Evolutionary conservation across 2,113 vertebrate species (phyloP), one percentile per base, ranked within the genome.

Genomic region (Camelus bactrianus): DNA sequence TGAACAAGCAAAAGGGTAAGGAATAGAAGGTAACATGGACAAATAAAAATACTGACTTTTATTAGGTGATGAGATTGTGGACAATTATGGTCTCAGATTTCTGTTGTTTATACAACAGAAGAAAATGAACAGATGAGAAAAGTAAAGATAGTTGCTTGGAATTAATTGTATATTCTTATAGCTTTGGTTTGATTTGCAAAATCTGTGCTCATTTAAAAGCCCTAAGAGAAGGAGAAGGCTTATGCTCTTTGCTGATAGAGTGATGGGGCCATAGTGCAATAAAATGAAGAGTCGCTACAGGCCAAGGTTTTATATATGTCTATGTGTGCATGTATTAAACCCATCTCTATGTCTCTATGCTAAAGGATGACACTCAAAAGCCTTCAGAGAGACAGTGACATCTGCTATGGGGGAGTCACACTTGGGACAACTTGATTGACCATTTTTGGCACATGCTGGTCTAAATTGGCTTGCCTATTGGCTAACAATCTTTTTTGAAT

Each of bases 371-470:
- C 50, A 95, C 46, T 96, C 22, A 93, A 85, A 91, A 96, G 92
- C 82, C 92, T 96, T 96, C 87, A 95, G 77, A 96, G 65, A 96
- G 82, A 95, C 75, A 90, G 73, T 92, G 87, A 86, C 90, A 94
- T 97, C 96, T 98, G 97, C 97, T 98, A 97, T 96, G 96, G 96
- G 84, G 76, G 95, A 98, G 97, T 98, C 98, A 98, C 98, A 98
- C 98, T 94, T 98, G 97, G 98, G 98, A 98, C 97, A 98, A 98
- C 95, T 98, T 98, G 98, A 98, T 96, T 99, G 98, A 98, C 98
- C 98, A 98, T 98, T 98, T 98, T 98, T 98, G 98, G 98, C 98
- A 98, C 98, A 95, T 97, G 98, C 97, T 98, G 98, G 97, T 98
- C 98, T 98, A 98, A 98, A 98, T 97, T 98, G 97, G 97, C 98